These are phyloP conservation scores for Encarsia formosa DNA, from an alignment of 2,888 invertebrate genomes.

Conservation along the genomic window DNA sequence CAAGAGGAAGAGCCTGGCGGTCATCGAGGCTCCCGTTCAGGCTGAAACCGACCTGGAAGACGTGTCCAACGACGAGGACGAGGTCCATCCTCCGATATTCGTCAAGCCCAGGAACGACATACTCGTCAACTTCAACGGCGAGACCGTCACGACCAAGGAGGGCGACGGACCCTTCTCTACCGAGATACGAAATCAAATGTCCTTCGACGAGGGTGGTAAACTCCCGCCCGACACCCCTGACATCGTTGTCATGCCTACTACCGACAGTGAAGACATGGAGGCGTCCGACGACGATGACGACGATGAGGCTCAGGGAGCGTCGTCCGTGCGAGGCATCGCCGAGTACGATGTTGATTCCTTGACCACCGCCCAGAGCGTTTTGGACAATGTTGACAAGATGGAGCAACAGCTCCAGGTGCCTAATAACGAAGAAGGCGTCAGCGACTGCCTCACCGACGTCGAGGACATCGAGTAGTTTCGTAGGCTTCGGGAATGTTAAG, in stretches of 20 bases:
- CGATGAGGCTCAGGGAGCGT: constrained; percentile 37
- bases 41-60: constrained; percentile 47
- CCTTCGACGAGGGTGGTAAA: constrained; percentile 28
- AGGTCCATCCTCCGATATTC: constrained; percentile 34
- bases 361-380: constrained; percentile 41
- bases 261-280: constrained; percentile 47
- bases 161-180: constrained; percentile 48
- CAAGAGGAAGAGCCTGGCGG: constrained; percentile 24
- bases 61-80: constrained; percentile 41
- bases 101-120: constrained; percentile 39
- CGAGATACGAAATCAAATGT: constrained; percentile 45
- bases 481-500: background rate
- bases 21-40: constrained; percentile 32
- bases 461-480: constrained; percentile 43
- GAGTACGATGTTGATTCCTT: constrained; percentile 40
- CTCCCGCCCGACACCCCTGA: constrained; percentile 26
- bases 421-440: constrained; percentile 30
- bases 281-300: constrained; percentile 44
- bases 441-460: constrained; percentile 45
- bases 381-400: constrained; percentile 43
- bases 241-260: constrained; percentile 36
- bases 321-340: constrained; percentile 19
- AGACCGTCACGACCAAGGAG: constrained; percentile 47
- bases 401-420: constrained; percentile 10
- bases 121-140: constrained; percentile 41